Conservation (phyloP, 30 jellyfish, hydroid and myxozoan species). For the Aurelia sp. region DNA sequence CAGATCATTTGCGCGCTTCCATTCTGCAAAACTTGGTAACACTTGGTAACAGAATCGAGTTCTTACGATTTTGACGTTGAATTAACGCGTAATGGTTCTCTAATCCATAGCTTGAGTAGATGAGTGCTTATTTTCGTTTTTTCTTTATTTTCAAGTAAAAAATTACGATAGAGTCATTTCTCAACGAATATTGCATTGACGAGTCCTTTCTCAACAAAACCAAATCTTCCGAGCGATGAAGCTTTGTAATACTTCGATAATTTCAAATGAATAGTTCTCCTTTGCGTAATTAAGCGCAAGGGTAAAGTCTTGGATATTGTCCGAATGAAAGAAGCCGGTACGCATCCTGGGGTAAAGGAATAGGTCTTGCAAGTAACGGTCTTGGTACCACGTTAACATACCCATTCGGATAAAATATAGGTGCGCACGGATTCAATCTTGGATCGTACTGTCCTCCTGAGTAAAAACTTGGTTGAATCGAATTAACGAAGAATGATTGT, state of each 20-base stretch:
- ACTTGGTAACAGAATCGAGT: neutral
- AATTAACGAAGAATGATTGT: neutral
- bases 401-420: too few relatives aligned
- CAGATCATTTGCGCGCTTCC: constrained; percentile 4
- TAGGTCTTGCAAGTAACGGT: neutral
- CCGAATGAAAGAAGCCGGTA: neutral
- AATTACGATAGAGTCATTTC: neutral
- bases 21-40: neutral
- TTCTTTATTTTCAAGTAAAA: too few relatives aligned
- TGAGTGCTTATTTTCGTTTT: too few relatives aligned
- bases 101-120: neutral
- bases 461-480: too few relatives aligned
- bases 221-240: neutral
- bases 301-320: constrained; percentile 3
- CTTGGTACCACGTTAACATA: neutral
- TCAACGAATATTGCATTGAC: too few relatives aligned
- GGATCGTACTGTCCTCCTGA: too few relatives aligned
- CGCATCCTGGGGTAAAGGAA: too few relatives aligned
- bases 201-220: constrained; percentile 30
- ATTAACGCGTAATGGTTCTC: neutral
- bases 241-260: too few relatives aligned
- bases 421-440: too few relatives aligned
- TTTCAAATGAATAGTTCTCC: neutral
- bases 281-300: constrained; percentile 1
- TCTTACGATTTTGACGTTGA: neutral